Evolutionary conservation across 2,797 vertebrate genomes (phyloP).

Genomic region (Coregonus suidteri): DNA sequence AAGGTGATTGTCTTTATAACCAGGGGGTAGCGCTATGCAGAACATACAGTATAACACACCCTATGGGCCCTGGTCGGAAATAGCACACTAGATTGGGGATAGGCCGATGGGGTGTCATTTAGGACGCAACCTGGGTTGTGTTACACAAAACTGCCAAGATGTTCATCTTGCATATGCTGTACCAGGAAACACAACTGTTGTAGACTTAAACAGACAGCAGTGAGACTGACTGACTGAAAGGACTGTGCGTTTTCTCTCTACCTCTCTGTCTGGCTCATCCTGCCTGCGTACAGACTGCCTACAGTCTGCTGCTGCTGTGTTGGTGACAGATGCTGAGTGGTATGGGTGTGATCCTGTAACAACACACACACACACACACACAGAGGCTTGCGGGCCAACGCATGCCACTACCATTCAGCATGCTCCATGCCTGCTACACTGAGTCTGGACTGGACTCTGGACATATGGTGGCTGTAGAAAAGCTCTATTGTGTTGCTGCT

Average conservation of each 20-base stretch:
- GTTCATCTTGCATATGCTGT: background rate
- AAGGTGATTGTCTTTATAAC: conserved; percentile 60
- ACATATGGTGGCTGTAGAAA: conserved; percentile 40
- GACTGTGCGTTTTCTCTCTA: too few species aligned
- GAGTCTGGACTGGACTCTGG: conserved; percentile 7
- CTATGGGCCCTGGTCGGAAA: background rate
- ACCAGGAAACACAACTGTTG: conserved; percentile 4
- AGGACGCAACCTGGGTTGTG: background rate
- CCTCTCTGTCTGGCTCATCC: background rate
- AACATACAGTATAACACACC: background rate
- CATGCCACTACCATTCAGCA: conserved; percentile 37
- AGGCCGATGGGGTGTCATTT: background rate
- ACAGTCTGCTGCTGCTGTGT: conserved; percentile 24
- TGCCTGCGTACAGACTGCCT: background rate
- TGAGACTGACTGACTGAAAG: background rate
- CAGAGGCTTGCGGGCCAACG: conserved; percentile 25
- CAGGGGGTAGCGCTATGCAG: background rate
- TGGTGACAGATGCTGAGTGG: conserved; percentile 48
- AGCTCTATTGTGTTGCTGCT: conserved; percentile 2
- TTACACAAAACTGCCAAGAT: background rate
- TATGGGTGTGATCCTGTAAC: conserved; percentile 4
- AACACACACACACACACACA: background rate
- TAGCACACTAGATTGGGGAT: background rate
- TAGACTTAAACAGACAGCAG: background rate
- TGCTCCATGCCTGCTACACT: conserved; percentile 9